Base-by-base conservation (phyloP, 2,113 vertebrate species). In the Porphyrio hochstetteri region DNA sequence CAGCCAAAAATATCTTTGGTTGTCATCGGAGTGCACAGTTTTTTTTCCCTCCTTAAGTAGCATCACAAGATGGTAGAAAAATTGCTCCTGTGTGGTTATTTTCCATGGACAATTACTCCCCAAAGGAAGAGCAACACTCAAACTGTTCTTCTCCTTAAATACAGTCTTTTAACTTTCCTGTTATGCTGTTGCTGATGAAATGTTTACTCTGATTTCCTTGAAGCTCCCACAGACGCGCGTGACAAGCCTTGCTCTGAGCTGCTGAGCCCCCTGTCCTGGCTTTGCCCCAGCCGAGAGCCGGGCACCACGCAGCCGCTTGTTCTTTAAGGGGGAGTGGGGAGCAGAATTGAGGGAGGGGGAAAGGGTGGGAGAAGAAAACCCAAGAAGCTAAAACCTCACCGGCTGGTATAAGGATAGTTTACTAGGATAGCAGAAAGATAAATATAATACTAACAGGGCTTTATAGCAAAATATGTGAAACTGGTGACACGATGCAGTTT, bases 1-100 rank as follows among this genome's bases (percentile, higher is more conserved):
- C 67, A 88, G 71, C 80, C 92, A 86, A 88, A 94, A 93, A 93
- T 86, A 95, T 92, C 80, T 75, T 82, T 70, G 40, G n/a, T 63
- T 97, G 82, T 63, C 68, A 42, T 10, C 35, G 33, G 55, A 88
- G 60, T 56, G 19, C 31, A 61, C 2, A 1, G 16, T 18, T 46
- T 29, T 24, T 46, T 80, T 76, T 85, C 19, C 4, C 19, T 86
- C 31, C 35, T 83, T 40, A 59, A 92, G 64, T 4, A 80, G 63
- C 35, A 80, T 69, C 75, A 65, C 28, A n/a, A 82, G 82, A 56
- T 16, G 70, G 50, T 17, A 61, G 36, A 33, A 85, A 79, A 79
- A 56, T 29, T 42, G 33, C 9, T 67, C 60, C 46, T 17, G 5
- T 20, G 35, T 21, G 57, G 28, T 83, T 53, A 24, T 1, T 6